Evolutionary conservation across 2,113 vertebrate genomes (phyloP).

Genomic region (Syrrhaptes paradoxus): DNA sequence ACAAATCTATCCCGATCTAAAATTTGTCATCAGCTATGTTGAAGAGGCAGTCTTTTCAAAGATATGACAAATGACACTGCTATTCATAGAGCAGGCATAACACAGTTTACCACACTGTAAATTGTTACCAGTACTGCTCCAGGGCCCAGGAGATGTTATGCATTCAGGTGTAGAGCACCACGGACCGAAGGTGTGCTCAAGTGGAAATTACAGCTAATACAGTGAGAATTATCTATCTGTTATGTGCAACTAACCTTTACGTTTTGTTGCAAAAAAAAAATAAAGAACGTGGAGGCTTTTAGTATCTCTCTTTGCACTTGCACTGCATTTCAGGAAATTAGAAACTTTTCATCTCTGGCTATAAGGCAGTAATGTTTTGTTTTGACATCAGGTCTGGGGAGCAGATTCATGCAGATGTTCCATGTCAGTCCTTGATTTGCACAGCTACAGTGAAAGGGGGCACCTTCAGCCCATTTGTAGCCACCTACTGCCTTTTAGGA

Average conservation of each 20-base stretch:
- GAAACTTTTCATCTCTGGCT: neutral
- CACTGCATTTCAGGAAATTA: neutral
- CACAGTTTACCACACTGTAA: neutral
- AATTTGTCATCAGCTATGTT: neutral
- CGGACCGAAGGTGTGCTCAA: neutral
- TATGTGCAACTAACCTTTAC: neutral
- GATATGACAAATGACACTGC: conserved; percentile 4
- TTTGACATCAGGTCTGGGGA: neutral
- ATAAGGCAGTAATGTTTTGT: neutral
- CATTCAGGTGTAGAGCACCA: neutral
- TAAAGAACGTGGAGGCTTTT: neutral
- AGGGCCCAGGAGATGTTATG: neutral
- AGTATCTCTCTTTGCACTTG: neutral
- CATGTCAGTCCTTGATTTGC: neutral
- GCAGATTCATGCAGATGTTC: neutral
- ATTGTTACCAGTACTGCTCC: neutral
- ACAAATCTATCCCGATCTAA: neutral
- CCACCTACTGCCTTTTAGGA: neutral
- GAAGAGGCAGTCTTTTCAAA: neutral
- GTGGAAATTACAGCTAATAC: neutral
- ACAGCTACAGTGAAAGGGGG: neutral
- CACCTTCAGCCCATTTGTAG: neutral
- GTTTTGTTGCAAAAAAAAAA: neutral
- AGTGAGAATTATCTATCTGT: neutral
- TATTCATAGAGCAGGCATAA: conserved; percentile 7